Percentiles rank a stretch among this genome's conserved stretches.
Evolutionary conservation across 2,888 invertebrate species (phyloP).

Genomic region (Tetramorium bicarinatum): DNA sequence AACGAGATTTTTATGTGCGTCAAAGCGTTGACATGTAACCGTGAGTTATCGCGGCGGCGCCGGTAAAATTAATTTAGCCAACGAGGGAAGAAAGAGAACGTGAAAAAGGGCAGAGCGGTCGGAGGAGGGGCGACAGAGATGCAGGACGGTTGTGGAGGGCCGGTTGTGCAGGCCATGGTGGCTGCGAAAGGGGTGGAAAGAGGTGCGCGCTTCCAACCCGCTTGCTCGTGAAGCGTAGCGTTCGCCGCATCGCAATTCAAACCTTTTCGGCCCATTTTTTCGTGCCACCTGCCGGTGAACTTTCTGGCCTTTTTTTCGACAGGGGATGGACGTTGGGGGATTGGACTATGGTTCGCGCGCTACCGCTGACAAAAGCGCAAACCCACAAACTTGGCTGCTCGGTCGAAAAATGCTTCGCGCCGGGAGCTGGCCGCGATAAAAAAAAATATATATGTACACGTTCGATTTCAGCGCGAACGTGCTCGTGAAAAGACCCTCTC

Average conservation of each 20-base stretch:
- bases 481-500: constrained; percentile 44
- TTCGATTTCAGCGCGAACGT: constrained; percentile 40
- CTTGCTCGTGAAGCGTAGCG: constrained; percentile 52
- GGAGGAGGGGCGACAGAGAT: constrained; percentile 36
- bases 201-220: constrained; percentile 46
- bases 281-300: constrained; percentile 63
- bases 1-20: constrained; percentile 76
- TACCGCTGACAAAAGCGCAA: constrained; percentile 53
- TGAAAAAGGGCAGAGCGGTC: constrained; percentile 27
- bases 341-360: constrained; percentile 47
- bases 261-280: constrained; percentile 66
- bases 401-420: constrained; percentile 55
- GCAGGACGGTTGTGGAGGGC: constrained; percentile 17
- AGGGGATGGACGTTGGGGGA: constrained; percentile 25
- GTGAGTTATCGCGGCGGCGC: constrained; percentile 78
- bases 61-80: constrained; percentile 78
- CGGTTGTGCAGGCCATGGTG: not conserved
- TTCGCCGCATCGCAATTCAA: constrained; percentile 58
- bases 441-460: constrained; percentile 34
- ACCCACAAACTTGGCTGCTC: constrained; percentile 54
- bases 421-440: constrained; percentile 24
- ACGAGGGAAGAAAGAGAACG: constrained; percentile 62
- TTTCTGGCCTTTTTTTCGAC: constrained; percentile 19
- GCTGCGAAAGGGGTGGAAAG: not conserved
- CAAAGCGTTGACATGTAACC: constrained; percentile 78